A percentile compares a stretch with the other conserved stretches of the same genome.
phyloP scores from a whole-genome alignment of 2,797 vertebrate genomes.

The Mionectes olivaceus region DNA sequence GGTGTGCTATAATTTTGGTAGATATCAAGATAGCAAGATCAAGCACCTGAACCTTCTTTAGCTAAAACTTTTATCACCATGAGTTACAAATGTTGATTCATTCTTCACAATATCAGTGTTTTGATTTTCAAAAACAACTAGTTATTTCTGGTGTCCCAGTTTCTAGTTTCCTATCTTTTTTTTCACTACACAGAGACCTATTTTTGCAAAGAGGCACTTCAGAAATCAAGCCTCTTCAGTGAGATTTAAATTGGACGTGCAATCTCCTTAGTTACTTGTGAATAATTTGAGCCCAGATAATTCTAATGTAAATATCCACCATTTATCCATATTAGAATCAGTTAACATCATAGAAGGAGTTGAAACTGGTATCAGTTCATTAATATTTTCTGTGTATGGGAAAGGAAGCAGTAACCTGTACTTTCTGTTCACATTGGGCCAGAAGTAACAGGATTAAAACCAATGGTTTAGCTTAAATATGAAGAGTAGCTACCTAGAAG shows the following conservation, averaged over 20 bases:
- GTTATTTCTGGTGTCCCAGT: conserved; percentile 41
- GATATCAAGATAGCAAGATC: background rate
- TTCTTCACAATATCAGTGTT: background rate
- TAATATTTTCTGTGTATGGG: background rate
- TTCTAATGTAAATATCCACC: background rate
- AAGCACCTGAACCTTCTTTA: conserved; percentile 10
- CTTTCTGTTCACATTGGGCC: background rate
- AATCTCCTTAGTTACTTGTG: background rate
- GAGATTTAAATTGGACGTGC: background rate
- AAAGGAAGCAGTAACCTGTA: background rate
- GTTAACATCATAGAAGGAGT: background rate
- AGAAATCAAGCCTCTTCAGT: conserved; percentile 51
- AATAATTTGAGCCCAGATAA: background rate
- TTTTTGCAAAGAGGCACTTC: conserved; percentile 27
- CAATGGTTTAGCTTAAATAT: background rate
- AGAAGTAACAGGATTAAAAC: background rate
- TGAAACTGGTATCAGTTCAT: background rate
- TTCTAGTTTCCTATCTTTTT: background rate
- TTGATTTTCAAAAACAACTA: background rate
- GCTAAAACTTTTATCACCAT: background rate
- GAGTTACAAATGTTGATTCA: background rate
- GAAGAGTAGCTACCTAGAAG: background rate
- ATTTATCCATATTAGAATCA: background rate
- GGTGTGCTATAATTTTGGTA: background rate
- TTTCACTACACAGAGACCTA: background rate